Conservation (phyloP, 2,113 vertebrate genomes). For the Dolichallabes microphthalmus region DNA sequence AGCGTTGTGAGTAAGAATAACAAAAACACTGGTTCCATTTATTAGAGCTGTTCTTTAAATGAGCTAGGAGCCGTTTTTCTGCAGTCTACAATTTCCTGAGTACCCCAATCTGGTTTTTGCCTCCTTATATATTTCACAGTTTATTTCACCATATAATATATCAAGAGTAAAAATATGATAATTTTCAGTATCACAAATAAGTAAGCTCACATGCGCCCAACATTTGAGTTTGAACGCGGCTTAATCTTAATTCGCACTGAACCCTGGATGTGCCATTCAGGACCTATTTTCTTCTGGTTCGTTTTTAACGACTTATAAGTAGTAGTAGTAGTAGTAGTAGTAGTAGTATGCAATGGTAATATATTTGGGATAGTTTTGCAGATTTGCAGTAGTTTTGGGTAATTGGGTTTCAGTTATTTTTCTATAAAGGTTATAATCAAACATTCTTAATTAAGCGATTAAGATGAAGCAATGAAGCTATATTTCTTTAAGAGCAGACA, state of each 20-base stretch:
- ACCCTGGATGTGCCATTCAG: not conserved
- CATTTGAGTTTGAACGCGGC: not conserved
- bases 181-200: not conserved
- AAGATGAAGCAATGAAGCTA: not conserved
- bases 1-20: not conserved
- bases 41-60: not conserved
- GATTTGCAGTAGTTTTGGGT: not conserved
- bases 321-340: no score
- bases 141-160: not conserved
- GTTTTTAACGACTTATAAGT: not conserved
- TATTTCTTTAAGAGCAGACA: not conserved
- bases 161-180: no score
- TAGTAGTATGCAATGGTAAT: no score
- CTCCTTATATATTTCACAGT: not conserved
- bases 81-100: conserved; percentile 3
- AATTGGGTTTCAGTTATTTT: not conserved
- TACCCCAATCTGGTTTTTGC: not conserved
- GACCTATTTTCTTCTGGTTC: not conserved
- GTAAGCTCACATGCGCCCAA: not conserved
- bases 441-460: not conserved
- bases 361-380: not conserved
- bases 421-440: not conserved
- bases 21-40: not conserved
- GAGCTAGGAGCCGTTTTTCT: not conserved
- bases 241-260: not conserved